phyloP scores from a whole-genome alignment of 2,113 vertebrate genomes.

The Larimichthys crocea region DNA sequence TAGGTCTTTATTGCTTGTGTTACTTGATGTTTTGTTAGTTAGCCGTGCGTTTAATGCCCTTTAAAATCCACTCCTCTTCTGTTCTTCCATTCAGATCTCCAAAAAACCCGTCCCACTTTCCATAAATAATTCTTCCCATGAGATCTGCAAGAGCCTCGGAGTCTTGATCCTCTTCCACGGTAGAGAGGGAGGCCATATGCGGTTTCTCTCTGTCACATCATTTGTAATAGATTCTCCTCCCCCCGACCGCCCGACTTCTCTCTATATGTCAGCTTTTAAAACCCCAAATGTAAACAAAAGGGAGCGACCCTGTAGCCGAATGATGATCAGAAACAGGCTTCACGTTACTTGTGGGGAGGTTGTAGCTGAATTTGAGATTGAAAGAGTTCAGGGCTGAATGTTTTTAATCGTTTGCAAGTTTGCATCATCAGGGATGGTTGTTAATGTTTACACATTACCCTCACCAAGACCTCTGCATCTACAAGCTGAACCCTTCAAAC shows the following conservation, averaged over 20 bases:
- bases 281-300: constrained; percentile 38
- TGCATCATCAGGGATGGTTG: neutral
- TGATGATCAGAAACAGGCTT: neutral
- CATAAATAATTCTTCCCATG: constrained; percentile 71
- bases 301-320: neutral
- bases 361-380: neutral
- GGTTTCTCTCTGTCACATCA: constrained; percentile 69
- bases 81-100: constrained; percentile 41
- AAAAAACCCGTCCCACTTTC: constrained; percentile 70
- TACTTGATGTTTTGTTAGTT: constrained; percentile 7
- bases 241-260: constrained; percentile 7
- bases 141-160: constrained; percentile 23
- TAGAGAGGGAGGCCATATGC: constrained; percentile 76
- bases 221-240: constrained; percentile 55
- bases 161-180: constrained; percentile 50
- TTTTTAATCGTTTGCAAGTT: neutral
- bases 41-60: constrained; percentile 8
- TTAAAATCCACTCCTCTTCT: constrained; percentile 6
- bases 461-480: neutral
- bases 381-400: neutral
- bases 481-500: neutral
- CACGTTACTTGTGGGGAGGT: neutral
- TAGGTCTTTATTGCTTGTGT: constrained; percentile 1
- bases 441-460: constrained; percentile 1
- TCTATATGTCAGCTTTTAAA: constrained; percentile 3